Base-by-base conservation (phyloP, 2,888 invertebrate species). In the Morinoia aosen region DNA sequence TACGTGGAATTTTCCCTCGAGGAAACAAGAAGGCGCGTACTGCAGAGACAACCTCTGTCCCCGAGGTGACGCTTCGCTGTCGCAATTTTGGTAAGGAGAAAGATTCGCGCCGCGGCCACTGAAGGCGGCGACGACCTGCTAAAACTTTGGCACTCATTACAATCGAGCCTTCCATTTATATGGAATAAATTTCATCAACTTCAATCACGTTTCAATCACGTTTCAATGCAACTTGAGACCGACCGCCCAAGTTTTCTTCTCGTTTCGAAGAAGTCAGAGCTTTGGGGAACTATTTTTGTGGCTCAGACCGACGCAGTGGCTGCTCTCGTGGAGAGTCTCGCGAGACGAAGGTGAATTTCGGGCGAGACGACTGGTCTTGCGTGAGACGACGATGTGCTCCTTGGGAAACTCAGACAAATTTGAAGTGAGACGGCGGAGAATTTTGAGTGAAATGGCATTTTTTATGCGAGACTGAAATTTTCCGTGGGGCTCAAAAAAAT, bases 191-290 rank as follows among this genome's bases (percentile, higher is more conserved):
- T 93, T 93, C 91, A 91, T 91, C 48, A 91, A 91, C 48, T 91
- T 56, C 93, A 93, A 39, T 39, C n/a, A 93, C 93, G 90, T 90
- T 93, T 93, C 93, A 93, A 93, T 93, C 93, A 93, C 93, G 93
- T 93, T 57, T 57, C 93, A 93, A 93, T 93, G 93, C 93, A 57
- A 93, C 57, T 93, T 93, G 57, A 56, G 93, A 33, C 93, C 58
- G 93, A 93, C 93, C 57, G 93, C 58, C 93, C 56, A 93, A 93
- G 93, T 93, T 93, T 93, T 93, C 93, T 57, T 93, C 93, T 33
- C 93, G 39, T 57, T 57, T 57, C 48, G 19, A 93, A 93, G 93
- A 93, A 12, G 57, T 48, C 57, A 39, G 33, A 57, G 57, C 57
- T 93, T 93, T 19, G 56, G 58, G 93, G 3, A 57, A 93, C 93